phyloP scores from a whole-genome alignment of 2,888 invertebrate species.

The Baronia brevicornis region DNA sequence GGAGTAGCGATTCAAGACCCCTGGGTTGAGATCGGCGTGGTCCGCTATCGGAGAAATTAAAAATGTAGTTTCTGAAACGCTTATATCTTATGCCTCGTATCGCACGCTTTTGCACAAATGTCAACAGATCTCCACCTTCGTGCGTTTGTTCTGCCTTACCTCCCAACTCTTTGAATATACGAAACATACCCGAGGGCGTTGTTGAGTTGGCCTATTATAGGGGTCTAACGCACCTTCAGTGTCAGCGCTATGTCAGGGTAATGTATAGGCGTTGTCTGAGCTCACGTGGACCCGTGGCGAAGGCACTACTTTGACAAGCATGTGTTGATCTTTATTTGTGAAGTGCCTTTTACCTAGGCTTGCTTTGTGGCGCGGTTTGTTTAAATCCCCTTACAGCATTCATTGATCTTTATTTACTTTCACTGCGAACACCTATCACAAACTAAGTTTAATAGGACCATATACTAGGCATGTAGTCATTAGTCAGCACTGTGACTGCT shows the following conservation, averaged over 20 bases:
- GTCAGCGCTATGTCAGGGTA: conserved; percentile 1
- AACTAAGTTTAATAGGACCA: no score
- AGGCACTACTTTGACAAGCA: conserved; percentile 1
- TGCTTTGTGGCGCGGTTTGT: no score
- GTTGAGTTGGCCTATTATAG: conserved; percentile 19
- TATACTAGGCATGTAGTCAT: no score
- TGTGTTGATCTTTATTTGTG: conserved; percentile 7
- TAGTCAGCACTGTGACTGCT: no score
- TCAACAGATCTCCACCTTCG: conserved; percentile 19
- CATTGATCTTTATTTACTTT: no score
- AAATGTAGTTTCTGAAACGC: no score
- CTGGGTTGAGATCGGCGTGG: no score
- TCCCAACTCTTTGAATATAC: conserved; percentile 20
- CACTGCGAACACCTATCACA: no score
- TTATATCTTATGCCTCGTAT: neutral
- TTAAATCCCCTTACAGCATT: no score
- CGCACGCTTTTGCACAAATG: conserved; percentile 15
- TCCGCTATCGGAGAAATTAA: no score
- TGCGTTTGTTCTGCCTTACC: no score
- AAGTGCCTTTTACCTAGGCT: conserved; percentile 6
- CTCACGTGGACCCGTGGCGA: neutral
- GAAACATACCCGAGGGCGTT: conserved; percentile 17
- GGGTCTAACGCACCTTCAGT: conserved; percentile 5
- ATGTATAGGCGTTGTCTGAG: neutral
- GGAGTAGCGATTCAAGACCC: no score